A percentile compares a stretch with the other conserved stretches of the same genome.
Evolutionary conservation across 2,113 vertebrate species (phyloP).

Genomic region (Forbesichthys agassizii): DNA sequence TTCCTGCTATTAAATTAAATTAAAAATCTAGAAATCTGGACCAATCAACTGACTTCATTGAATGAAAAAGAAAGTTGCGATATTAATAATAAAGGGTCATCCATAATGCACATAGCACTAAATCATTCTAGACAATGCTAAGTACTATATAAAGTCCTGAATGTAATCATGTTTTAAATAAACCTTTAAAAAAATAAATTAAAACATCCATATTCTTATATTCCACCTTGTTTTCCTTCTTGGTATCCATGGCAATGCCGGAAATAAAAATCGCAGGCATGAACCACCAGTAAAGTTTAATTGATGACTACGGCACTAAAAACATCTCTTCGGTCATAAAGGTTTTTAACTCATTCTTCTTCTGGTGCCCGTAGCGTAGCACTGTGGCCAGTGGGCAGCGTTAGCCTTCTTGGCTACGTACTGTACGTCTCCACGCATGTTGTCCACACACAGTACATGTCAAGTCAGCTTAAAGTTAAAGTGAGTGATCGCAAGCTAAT

Average conservation of each 20-base stretch:
- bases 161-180: conserved; percentile 9
- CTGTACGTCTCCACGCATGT: too few species aligned
- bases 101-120: neutral
- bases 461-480: neutral
- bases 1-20: neutral
- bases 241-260: conserved; percentile 6
- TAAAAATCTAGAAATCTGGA: neutral
- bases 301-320: neutral
- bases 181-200: conserved; percentile 39
- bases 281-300: conserved; percentile 16
- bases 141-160: conserved; percentile 15
- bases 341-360: conserved; percentile 26
- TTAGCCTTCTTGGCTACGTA: too few species aligned
- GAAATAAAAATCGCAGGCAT: conserved; percentile 21
- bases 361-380: neutral
- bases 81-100: neutral
- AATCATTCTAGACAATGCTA: conserved; percentile 4
- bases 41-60: neutral
- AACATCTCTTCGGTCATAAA: conserved; percentile 16
- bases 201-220: neutral
- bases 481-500: too few species aligned
- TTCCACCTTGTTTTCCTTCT: conserved; percentile 6
- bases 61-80: neutral
- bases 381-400: too few species aligned
- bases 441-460: too few species aligned